A percentile compares a stretch with the other conserved stretches of the same genome.
Conservation (phyloP, 2,888 invertebrate genomes). For the Scaptodrosophila latifasciaeformis region DNA sequence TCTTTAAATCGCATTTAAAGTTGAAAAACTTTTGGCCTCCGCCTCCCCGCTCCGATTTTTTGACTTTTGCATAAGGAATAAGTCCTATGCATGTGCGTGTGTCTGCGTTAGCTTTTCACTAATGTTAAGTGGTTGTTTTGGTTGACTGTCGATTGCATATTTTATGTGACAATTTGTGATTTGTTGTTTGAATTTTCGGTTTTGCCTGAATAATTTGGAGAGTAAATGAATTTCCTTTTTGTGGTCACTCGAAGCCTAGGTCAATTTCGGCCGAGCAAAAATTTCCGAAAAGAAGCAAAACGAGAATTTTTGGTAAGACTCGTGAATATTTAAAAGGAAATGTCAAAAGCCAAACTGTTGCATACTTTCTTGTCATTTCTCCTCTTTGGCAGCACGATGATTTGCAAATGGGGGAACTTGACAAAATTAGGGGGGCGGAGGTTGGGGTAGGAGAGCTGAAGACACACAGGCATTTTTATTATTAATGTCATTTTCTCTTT, state of each 20-base stretch:
- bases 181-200: conserved; percentile 30
- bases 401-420: too few species aligned
- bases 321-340: conserved; percentile 34
- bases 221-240: conserved; percentile 53
- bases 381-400: too few species aligned
- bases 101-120: neutral
- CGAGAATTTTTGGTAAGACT: conserved; percentile 6
- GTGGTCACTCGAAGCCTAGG: conserved; percentile 35
- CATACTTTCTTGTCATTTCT: too few species aligned
- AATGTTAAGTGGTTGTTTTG: conserved; percentile 34
- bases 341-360: conserved; percentile 48
- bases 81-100: neutral
- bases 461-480: conserved; percentile 24
- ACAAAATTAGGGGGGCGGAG: too few species aligned
- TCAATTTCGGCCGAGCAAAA: conserved; percentile 43
- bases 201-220: conserved; percentile 47
- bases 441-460: too few species aligned
- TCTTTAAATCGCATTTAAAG: conserved; percentile 36
- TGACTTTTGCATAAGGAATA: conserved; percentile 27
- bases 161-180: conserved; percentile 53
- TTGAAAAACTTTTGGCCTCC: conserved; percentile 5
- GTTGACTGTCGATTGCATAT: conserved; percentile 45
- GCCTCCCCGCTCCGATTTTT: neutral
- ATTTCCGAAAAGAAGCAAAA: too few species aligned
- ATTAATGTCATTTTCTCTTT: conserved; percentile 34